Evolutionary conservation across 2,888 invertebrate species (phyloP).

Genomic region (Rugalucina vietnamica): DNA sequence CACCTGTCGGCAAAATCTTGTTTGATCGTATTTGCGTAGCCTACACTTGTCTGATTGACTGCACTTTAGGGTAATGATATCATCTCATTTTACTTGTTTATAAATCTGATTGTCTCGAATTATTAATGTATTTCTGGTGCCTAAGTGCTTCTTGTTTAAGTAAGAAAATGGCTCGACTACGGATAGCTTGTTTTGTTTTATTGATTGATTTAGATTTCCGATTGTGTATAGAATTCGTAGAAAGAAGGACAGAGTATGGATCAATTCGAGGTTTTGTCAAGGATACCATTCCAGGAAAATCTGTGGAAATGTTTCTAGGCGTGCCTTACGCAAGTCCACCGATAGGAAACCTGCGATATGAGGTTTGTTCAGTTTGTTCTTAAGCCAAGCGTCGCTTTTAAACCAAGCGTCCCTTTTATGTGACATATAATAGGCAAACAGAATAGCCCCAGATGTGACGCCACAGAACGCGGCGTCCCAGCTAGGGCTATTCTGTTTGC

Average conservation of each 20-base stretch:
- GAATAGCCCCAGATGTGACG: too few relatives aligned
- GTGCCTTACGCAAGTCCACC: constrained; percentile 33
- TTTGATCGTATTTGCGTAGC: neutral
- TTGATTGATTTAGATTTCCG: neutral
- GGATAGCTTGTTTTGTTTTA: neutral
- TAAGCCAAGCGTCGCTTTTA: too few relatives aligned
- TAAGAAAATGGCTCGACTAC: neutral
- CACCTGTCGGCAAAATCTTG: neutral
- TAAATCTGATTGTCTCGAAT: neutral
- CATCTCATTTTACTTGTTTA: neutral
- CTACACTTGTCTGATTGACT: too few relatives aligned
- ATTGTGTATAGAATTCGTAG: neutral
- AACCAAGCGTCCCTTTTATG: too few relatives aligned
- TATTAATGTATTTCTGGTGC: neutral
- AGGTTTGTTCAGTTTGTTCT: constrained; percentile 33
- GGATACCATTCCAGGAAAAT: neutral
- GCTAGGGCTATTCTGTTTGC: too few relatives aligned
- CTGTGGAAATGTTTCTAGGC: constrained; percentile 27
- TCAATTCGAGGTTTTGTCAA: constrained; percentile 1
- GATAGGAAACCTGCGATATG: constrained; percentile 17
- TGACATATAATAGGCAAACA: too few relatives aligned
- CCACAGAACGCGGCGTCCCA: too few relatives aligned
- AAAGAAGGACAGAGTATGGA: constrained; percentile 23
- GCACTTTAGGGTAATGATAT: neutral
- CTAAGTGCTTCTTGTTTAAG: neutral